Base-by-base conservation (phyloP, 2,113 vertebrate genomes). In the Pollachius pollachius region DNA sequence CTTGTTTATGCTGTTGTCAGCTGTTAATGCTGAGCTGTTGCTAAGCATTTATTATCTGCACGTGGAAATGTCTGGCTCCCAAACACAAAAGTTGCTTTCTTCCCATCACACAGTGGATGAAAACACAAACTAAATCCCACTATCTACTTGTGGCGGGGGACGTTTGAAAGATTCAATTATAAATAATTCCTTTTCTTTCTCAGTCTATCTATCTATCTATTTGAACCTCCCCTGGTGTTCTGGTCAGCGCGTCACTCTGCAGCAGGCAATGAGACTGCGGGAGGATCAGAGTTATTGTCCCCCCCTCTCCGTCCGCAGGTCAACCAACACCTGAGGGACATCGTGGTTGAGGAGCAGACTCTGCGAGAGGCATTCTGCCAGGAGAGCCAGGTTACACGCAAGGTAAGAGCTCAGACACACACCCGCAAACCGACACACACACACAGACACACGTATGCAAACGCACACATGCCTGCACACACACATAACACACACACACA, bases 251-350 rank as follows among this genome's bases (percentile, higher is more conserved):
- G 41, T 48, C 41, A 48, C 41, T 48, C 41, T 6, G 41, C 9
- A 48, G 41, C 41, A 9, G 9, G 37, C 3, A 11, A 41, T 7
- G 37, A 41, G 37, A 41, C 37, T 41, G 37, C 37, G 9, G 37
- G 37, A 41, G 37, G 5, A 41, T 48, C 41, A 48, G 12, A 48
- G 41, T 2, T 13, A 48, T 17, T 64, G 52, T 56, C 59, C 21
- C 68, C 41, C 9, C 23, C 0, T 27, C 11, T 67, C 37, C 25
- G 5, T 75, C 52, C 76, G 15, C 80, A 99, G 97, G 95, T 98
- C 67, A 98, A 95, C 69, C 95, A 96, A 72, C 94, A 98, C 84
- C 88, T 99, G 77, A 95, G 94, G 86, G 94, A 96, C 77, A 95
- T 97, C 77, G 92, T 98, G 75, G 90, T 94, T 12, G 95, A 97